Base-by-base conservation (phyloP, 2,113 vertebrate species). In the Corythaixoides concolor region DNA sequence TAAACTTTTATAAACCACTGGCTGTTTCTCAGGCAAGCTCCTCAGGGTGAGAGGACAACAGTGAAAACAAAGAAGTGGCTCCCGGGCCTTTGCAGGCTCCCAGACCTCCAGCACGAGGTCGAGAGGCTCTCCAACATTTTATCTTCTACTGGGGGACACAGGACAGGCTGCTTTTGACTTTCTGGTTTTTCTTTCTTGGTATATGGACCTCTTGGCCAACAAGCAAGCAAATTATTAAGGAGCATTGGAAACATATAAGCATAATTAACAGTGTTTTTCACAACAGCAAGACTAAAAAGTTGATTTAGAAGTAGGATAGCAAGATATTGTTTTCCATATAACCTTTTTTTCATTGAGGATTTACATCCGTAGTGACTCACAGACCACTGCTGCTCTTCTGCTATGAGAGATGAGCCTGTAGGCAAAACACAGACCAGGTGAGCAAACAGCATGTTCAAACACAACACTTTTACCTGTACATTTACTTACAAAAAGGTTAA, bases 381-480 rank as follows among this genome's bases (percentile, higher is more conserved):
- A 87, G 84, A 45, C 27, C 47, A 14, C 45, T 87, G 87, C 41
- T 89, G n/a, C 64, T 66, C 17, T 30, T 85, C 69, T 93, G 50
- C 79, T 81, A 11, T 6, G 68, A 76, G 39, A 47, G 74, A 37
- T 19, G 43, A 82, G 66, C 85, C 74, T 72, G 52, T 35, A 75
- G 85, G 81, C 60, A 93, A 93, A 94, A 88, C 43, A 74, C 0
- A 87, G 52, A 28, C 45, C 60, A 81, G 47, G 41, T 70, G 77
- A 94, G 60, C 37, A 81, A 89, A 15, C 66, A 70, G 52, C 88
- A 12, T 72, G 93, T 95, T 78, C 77, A 75, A 75, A 96, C 95
- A 94, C 66, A 87, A 41, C 69, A 78, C 45, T 75, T 91, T 8
- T 53, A 84, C 26, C 60, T 27, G 18, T 8, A 23, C 5, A 17